phyloP scores from a whole-genome alignment of 2,797 vertebrate species.

The Paguma larvata region DNA sequence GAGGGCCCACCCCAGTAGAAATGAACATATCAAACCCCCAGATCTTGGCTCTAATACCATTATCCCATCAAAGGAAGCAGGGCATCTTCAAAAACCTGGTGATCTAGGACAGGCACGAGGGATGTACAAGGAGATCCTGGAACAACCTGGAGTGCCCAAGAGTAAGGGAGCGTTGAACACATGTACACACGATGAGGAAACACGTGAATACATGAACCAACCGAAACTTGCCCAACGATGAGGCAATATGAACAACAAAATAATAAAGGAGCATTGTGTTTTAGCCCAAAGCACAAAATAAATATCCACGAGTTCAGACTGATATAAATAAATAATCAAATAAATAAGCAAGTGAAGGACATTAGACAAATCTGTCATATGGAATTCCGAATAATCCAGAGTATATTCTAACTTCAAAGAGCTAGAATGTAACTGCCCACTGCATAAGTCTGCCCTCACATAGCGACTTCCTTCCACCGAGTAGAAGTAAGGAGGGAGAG shows the following conservation, averaged over 20 bases:
- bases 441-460: too few species aligned
- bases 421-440: accelerated
- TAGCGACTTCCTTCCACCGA: background rate
- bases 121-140: too few species aligned
- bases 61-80: background rate
- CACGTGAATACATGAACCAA: background rate
- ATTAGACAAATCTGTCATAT: background rate
- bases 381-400: background rate
- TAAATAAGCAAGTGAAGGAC: background rate
- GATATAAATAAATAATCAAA: background rate
- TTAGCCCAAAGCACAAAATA: background rate
- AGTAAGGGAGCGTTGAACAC: background rate
- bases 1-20: background rate
- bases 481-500: accelerated
- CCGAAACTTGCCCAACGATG: background rate
- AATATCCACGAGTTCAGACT: background rate
- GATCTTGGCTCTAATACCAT: background rate
- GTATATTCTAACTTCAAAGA: background rate
- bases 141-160: background rate
- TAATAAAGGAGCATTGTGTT: background rate
- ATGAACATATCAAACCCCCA: background rate
- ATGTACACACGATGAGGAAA: background rate
- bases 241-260: background rate
- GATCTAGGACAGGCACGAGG: background rate
- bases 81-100: background rate